Conservation (phyloP, 2,888 invertebrate genomes). For the Dynastes hyllus region DNA sequence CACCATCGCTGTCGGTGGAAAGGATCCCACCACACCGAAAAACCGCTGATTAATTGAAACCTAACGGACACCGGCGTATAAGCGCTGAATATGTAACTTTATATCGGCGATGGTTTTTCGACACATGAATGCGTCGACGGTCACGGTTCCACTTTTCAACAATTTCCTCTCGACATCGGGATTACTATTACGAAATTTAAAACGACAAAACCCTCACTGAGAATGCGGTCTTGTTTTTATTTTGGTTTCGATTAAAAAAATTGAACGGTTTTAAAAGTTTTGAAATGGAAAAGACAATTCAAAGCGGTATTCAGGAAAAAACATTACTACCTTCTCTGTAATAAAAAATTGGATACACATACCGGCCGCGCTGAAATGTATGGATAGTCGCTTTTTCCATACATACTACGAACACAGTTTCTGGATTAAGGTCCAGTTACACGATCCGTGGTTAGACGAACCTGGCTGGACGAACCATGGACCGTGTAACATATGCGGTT, state of each 20-base stretch:
- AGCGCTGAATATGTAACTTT: constrained; percentile 45
- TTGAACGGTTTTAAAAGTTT: too few species aligned
- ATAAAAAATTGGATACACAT: too few species aligned
- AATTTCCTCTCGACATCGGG: neutral
- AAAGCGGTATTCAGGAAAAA: neutral
- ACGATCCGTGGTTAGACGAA: too few species aligned
- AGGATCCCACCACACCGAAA: constrained; percentile 31
- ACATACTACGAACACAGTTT: too few species aligned
- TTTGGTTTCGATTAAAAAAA: too few species aligned
- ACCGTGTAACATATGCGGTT: too few species aligned
- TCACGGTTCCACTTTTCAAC: constrained; percentile 28
- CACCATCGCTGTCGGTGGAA: constrained; percentile 29
- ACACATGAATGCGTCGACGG: constrained; percentile 29
- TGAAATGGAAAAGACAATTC: too few species aligned
- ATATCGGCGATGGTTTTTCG: constrained; percentile 27
- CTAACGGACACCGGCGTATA: constrained; percentile 22
- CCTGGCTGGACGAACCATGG: too few species aligned
- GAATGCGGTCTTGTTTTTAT: neutral
- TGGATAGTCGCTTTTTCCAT: too few species aligned
- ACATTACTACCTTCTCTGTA: too few species aligned
- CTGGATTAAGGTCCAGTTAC: too few species aligned
- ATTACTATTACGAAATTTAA: neutral
- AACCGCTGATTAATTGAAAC: constrained; percentile 47
- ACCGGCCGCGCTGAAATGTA: too few species aligned
- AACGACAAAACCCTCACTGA: neutral